phyloP scores from a whole-genome alignment of 1,140 invertebrate species.

The Potamilus streckersoni region DNA sequence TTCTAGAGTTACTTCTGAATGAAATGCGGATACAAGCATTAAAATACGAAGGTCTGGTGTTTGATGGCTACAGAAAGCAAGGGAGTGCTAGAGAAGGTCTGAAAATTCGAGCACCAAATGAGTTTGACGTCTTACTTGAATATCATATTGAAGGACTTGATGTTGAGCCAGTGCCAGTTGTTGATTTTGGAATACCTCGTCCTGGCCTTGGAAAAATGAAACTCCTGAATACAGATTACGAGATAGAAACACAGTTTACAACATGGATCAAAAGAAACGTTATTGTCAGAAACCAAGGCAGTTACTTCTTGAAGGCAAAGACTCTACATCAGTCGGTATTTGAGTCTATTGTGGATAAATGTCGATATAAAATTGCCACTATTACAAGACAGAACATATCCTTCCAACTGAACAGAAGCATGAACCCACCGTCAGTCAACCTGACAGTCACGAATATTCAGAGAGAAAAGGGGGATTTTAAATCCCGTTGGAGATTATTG shows the following conservation, averaged over 20 bases:
- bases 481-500: too few relatives aligned
- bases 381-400: too few relatives aligned
- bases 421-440: too few relatives aligned
- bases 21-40: slow-evolving; percentile 7
- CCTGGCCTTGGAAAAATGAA: background rate
- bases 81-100: slow-evolving; percentile 22
- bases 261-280: background rate
- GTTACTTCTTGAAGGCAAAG: slow-evolving; percentile 6
- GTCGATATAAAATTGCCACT: background rate
- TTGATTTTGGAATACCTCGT: too few relatives aligned
- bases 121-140: slow-evolving; percentile 17
- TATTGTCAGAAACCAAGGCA: background rate
- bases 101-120: slow-evolving; percentile 17
- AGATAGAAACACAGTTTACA: background rate
- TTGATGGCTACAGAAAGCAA: slow-evolving; percentile 22
- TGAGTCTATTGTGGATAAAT: slow-evolving; percentile 16
- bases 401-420: too few relatives aligned
- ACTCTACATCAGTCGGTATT: slow-evolving; percentile 11
- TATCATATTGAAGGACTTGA: slow-evolving; percentile 21
- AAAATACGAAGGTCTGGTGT: background rate
- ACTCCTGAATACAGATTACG: background rate
- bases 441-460: too few relatives aligned
- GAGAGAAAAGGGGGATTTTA: too few relatives aligned
- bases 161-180: background rate
- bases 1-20: slow-evolving; percentile 10